Evolutionary conservation across 2,113 vertebrate species (phyloP).

Genomic region (Hystrix brachyura): DNA sequence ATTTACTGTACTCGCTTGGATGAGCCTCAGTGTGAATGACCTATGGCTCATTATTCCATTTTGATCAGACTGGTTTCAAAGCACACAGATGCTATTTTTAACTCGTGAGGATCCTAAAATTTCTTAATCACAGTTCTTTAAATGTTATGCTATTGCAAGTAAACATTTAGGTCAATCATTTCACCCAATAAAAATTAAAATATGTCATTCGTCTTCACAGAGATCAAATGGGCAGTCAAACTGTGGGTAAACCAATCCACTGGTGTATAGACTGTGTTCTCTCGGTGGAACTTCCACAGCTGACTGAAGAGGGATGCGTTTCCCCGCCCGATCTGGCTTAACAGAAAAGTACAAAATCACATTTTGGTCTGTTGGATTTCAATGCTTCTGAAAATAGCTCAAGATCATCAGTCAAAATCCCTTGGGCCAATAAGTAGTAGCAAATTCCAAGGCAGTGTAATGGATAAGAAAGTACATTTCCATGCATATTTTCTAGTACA

Average conservation of each 20-base stretch:
- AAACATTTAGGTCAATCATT: slow-evolving; percentile 32
- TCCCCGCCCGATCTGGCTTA: neutral
- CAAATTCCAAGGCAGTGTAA: neutral
- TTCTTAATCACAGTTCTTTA: neutral
- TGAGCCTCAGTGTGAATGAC: slow-evolving; percentile 50
- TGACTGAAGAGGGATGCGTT: slow-evolving; percentile 28
- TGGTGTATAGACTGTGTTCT: slow-evolving; percentile 58
- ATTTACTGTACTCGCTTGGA: neutral
- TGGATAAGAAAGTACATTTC: neutral
- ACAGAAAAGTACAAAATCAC: slow-evolving; percentile 58
- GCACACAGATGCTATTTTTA: slow-evolving; percentile 19
- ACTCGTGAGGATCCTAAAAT: slow-evolving; percentile 21
- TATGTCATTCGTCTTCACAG: slow-evolving; percentile 16
- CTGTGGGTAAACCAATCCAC: neutral
- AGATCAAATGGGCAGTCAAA: slow-evolving; percentile 58
- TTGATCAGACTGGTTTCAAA: slow-evolving; percentile 69
- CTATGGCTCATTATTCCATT: slow-evolving; percentile 45
- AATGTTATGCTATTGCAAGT: neutral
- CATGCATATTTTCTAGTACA: neutral
- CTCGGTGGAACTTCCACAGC: neutral
- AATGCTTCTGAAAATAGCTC: slow-evolving; percentile 58
- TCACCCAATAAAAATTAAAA: slow-evolving; percentile 54
- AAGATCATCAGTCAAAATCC: slow-evolving; percentile 4
- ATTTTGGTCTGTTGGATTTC: slow-evolving; percentile 50
- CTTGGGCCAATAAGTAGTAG: neutral